Percentiles rank a stretch among this genome's conserved stretches.
Conservation (phyloP, 2,888 invertebrate species). For the Osmoderma eremita region DNA sequence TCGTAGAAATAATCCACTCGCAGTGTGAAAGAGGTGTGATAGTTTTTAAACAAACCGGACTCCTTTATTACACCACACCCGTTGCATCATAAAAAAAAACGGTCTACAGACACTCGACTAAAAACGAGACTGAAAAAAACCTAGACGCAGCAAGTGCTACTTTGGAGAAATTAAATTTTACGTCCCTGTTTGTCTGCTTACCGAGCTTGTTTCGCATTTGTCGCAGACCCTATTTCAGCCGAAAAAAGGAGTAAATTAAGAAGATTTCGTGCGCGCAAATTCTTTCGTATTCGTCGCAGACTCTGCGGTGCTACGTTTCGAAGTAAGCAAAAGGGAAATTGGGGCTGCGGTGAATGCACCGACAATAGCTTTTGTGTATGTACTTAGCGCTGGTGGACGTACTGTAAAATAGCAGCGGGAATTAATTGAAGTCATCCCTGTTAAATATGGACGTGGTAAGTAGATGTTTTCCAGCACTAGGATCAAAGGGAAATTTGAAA, state of each 20-base stretch:
- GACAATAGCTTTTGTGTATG: slow-evolving; percentile 9
- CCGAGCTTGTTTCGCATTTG: slow-evolving; percentile 8
- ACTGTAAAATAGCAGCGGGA: slow-evolving; percentile 8
- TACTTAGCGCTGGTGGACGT: neutral
- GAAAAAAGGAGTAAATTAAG: slow-evolving; percentile 22
- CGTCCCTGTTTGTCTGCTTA: neutral
- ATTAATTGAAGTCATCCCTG: slow-evolving; percentile 19
- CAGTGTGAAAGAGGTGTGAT: too few species aligned
- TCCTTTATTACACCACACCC: too few species aligned
- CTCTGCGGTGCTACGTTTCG: neutral
- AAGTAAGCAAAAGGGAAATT: slow-evolving; percentile 2
- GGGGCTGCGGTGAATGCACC: slow-evolving; percentile 14
- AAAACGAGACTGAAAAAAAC: too few species aligned
- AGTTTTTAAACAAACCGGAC: too few species aligned
- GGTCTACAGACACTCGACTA: too few species aligned
- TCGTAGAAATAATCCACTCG: too few species aligned
- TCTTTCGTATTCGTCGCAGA: slow-evolving; percentile 15
- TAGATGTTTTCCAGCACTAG: neutral
- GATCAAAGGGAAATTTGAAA: too few species aligned
- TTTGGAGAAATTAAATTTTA: slow-evolving; percentile 15
- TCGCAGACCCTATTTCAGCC: neutral
- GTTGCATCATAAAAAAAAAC: too few species aligned
- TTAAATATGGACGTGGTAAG: slow-evolving; percentile 4
- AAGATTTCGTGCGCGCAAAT: neutral
- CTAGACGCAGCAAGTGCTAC: slow-evolving; percentile 4